A percentile compares a stretch with the other conserved stretches of the same genome.
These are phyloP conservation scores for Lutraria lutraria DNA, from an alignment of 2,888 invertebrate genomes.

Conservation along the genomic window DNA sequence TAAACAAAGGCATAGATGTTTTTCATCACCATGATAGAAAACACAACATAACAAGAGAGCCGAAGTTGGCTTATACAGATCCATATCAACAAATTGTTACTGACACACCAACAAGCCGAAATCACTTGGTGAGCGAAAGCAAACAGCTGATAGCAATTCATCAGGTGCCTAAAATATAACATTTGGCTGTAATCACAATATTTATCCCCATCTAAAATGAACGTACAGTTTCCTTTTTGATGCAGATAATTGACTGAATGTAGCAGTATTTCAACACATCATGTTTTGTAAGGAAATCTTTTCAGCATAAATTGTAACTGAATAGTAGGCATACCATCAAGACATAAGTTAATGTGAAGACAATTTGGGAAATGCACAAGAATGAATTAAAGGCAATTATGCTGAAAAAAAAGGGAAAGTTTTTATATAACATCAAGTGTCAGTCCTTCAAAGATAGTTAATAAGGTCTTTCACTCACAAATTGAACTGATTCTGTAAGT, in stretches of 20 bases:
- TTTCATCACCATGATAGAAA: slow-evolving; percentile 27
- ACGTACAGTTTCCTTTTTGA: neutral
- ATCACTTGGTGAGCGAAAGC: neutral
- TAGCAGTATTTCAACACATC: neutral
- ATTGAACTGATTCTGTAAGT: too few relatives aligned
- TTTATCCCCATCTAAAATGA: slow-evolving; percentile 1
- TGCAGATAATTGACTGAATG: slow-evolving; percentile 17
- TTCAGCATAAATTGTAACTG: neutral
- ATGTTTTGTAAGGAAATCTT: neutral
- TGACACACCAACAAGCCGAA: slow-evolving; percentile 26
- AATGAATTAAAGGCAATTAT: neutral
- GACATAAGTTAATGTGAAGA: neutral
- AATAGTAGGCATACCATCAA: neutral
- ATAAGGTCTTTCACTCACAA: neutral
- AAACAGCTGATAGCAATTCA: slow-evolving; percentile 30
- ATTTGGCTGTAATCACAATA: slow-evolving; percentile 21
- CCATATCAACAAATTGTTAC: slow-evolving; percentile 32
- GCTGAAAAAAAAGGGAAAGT: neutral
- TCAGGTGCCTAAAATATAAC: slow-evolving; percentile 24
- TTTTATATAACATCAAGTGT: neutral
- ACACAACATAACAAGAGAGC: slow-evolving; percentile 19
- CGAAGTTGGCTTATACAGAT: neutral
- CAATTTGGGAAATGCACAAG: neutral
- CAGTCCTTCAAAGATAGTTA: neutral
- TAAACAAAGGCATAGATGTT: slow-evolving; percentile 20